Evolutionary conservation across 1,140 invertebrate genomes (phyloP).

Genomic region (Drosophila punjabiensis): DNA sequence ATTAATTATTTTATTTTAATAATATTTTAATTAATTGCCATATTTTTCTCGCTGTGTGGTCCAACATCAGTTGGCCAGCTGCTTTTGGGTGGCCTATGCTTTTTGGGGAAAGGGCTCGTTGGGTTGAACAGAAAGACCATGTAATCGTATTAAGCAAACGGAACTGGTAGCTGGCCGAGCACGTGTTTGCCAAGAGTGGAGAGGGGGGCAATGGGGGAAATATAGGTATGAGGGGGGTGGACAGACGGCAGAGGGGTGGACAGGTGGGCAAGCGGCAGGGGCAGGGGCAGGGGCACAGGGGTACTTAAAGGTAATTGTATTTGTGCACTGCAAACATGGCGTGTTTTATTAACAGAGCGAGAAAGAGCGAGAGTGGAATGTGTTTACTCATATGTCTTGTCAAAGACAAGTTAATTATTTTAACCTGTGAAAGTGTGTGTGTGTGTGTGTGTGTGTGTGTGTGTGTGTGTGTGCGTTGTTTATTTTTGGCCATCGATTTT

Average conservation of each 20-base stretch:
- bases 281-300: constrained; percentile 21
- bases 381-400: constrained; percentile 80
- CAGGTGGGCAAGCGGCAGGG: neutral
- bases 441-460: constrained; percentile 4
- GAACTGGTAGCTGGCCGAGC: constrained; percentile 69
- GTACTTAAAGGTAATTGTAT: constrained; percentile 78
- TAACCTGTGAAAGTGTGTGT: constrained; percentile 46
- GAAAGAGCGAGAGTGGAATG: constrained; percentile 36
- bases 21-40: neutral
- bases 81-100: constrained; percentile 51
- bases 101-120: constrained; percentile 20
- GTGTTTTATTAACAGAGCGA: constrained; percentile 45
- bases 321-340: constrained; percentile 67
- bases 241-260: neutral
- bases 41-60: constrained; percentile 6
- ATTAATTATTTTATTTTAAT: neutral
- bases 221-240: constrained; percentile 2
- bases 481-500: constrained; percentile 80
- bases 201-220: neutral
- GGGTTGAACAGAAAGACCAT: constrained; percentile 32
- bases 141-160: constrained; percentile 76
- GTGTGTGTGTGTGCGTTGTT: constrained; percentile 40
- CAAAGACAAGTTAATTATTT: constrained; percentile 84
- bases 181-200: constrained; percentile 37
- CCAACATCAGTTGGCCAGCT: constrained; percentile 39